Conservation (phyloP, 2,113 vertebrate genomes). For the Istiophorus platypterus region DNA sequence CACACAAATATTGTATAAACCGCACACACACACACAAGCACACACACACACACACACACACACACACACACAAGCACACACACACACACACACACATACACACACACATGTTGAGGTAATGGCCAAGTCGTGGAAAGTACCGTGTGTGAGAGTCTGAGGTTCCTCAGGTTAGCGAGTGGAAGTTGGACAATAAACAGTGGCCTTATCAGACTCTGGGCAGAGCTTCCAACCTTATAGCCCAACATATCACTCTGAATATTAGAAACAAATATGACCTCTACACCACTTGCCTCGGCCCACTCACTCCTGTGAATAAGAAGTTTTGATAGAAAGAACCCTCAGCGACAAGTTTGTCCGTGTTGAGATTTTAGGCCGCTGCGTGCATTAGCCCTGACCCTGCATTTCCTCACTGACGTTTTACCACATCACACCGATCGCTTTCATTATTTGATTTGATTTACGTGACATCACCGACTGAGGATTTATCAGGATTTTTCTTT, state of each 20-base stretch:
- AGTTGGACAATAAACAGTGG: conserved; percentile 81
- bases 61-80: conserved; percentile 13
- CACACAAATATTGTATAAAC: conserved; percentile 2
- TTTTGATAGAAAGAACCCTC: conserved; percentile 6
- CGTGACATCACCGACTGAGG: conserved; percentile 45
- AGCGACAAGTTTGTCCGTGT: conserved; percentile 8
- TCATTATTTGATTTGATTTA: conserved; percentile 53
- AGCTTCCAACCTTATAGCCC: conserved; percentile 75
- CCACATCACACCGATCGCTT: conserved; percentile 17
- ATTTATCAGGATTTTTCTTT: conserved; percentile 60
- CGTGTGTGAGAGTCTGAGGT: conserved; percentile 63
- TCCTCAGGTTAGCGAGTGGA: conserved; percentile 78
- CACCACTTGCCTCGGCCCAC: conserved; percentile 28
- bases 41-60: conserved; percentile 1
- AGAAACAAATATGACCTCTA: conserved; percentile 72
- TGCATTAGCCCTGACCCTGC: conserved; percentile 25
- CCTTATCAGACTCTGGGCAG: conserved; percentile 79
- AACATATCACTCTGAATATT: conserved; percentile 61
- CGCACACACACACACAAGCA: neutral
- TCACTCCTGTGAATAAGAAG: conserved; percentile 36
- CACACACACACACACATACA: conserved; percentile 31
- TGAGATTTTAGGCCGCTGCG: conserved; percentile 3
- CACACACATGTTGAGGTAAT: conserved; percentile 59
- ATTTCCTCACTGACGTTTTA: conserved; percentile 35
- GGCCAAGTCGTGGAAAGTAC: conserved; percentile 74